A percentile compares a stretch with the other conserved stretches of the same genome.
Evolutionary conservation across 1,140 invertebrate species (phyloP).

Genomic region (Alviniconcha marisindica): DNA sequence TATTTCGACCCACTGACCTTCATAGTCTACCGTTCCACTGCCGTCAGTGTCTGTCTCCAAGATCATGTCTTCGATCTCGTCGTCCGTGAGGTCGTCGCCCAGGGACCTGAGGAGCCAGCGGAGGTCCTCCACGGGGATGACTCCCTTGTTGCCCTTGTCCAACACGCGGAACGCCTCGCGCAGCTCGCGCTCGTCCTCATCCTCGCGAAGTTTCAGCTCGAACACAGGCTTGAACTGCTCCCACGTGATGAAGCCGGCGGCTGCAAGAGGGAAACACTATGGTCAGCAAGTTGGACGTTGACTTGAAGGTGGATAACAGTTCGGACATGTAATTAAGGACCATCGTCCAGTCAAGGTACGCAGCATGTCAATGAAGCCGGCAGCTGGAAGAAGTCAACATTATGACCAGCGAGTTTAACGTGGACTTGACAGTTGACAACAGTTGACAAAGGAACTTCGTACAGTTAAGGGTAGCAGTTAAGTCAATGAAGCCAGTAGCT

Average conservation of each 20-base stretch:
- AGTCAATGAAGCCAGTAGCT: too few relatives aligned
- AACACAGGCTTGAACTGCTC: conserved; percentile 74
- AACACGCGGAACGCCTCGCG: conserved; percentile 76
- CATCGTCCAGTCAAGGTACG: too few relatives aligned
- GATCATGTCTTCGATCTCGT: conserved; percentile 77
- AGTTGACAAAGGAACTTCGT: too few relatives aligned
- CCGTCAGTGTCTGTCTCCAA: conserved; percentile 76
- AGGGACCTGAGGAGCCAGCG: conserved; percentile 74
- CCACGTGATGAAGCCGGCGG: conserved; percentile 68
- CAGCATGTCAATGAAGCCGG: too few relatives aligned
- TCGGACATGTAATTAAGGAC: too few relatives aligned
- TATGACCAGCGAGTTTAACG: too few relatives aligned
- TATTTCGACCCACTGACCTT: conserved; percentile 64
- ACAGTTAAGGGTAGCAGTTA: too few relatives aligned
- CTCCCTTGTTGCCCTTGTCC: conserved; percentile 75
- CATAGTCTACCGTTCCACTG: conserved; percentile 76
- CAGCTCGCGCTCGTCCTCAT: conserved; percentile 76
- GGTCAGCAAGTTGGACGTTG: too few relatives aligned
- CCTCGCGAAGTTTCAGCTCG: conserved; percentile 72
- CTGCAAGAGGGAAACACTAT: conserved; percentile 48
- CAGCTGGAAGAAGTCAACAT: too few relatives aligned
- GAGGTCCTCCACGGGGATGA: conserved; percentile 73
- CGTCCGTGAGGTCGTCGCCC: conserved; percentile 76
- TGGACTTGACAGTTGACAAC: too few relatives aligned
- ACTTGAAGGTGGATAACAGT: too few relatives aligned